phyloP scores from a whole-genome alignment of 2,888 invertebrate species.

The Scaptomyza reducta region DNA sequence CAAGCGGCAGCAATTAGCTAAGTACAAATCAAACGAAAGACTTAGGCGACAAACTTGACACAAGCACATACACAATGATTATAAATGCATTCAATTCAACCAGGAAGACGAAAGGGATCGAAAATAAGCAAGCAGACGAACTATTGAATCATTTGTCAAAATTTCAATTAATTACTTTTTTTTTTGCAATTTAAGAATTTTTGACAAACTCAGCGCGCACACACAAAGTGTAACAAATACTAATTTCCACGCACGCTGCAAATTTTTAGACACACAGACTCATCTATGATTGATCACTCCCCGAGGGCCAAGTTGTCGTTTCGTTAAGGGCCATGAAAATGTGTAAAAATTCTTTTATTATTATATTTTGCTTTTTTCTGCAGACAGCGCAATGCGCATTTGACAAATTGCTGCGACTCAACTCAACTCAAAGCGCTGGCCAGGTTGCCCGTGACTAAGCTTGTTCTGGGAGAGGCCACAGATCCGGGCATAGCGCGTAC shows the following conservation, averaged over 20 bases:
- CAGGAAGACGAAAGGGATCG: conserved; percentile 50
- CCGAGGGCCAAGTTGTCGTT: conserved; percentile 64
- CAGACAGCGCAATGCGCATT: conserved; percentile 56
- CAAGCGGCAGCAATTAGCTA: conserved; percentile 76
- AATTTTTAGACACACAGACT: conserved; percentile 25
- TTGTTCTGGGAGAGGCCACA: conserved; percentile 51
- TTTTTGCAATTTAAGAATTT: conserved; percentile 26
- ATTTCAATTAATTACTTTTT: no score
- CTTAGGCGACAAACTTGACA: conserved; percentile 75
- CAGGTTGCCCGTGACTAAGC: conserved; percentile 67
- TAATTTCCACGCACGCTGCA: conserved; percentile 49
- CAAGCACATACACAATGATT: conserved; percentile 42
- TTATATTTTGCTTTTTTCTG: conserved; percentile 39
- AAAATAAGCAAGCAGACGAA: conserved; percentile 26
- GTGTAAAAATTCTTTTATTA: conserved; percentile 63
- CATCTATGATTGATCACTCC: conserved; percentile 78
- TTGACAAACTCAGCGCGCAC: conserved; percentile 15
- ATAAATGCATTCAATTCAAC: conserved; percentile 35
- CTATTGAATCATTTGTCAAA: conserved; percentile 8
- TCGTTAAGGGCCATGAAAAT: conserved; percentile 66
- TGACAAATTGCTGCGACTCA: conserved; percentile 68
- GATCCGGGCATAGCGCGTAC: conserved; percentile 20
- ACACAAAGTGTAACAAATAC: conserved; percentile 70
- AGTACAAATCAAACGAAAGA: conserved; percentile 77
- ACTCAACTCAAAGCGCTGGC: not conserved